Percentiles rank a stretch among this genome's conserved stretches.
phyloP scores from a whole-genome alignment of 2,888 invertebrate genomes.

The Leptarthrus brevirostris region DNA sequence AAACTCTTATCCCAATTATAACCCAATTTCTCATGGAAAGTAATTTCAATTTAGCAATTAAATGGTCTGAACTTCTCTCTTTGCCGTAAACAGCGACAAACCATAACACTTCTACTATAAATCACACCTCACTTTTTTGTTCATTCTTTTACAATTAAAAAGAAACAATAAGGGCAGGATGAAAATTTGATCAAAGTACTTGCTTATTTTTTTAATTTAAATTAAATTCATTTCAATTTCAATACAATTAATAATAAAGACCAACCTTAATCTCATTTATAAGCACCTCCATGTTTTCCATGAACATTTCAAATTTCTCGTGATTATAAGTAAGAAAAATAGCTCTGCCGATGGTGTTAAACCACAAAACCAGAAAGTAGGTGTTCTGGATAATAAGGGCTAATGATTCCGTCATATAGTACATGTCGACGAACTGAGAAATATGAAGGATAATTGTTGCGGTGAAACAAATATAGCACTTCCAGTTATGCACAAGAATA shows the following conservation, averaged over 20 bases:
- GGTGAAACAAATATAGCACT: slow-evolving; percentile 36
- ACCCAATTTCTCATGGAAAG: neutral
- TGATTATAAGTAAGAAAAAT: slow-evolving; percentile 25
- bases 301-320: slow-evolving; percentile 42
- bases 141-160: neutral
- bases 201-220: no score
- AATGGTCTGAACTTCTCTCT: neutral
- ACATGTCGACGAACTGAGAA: slow-evolving; percentile 50
- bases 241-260: no score
- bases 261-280: slow-evolving; percentile 11
- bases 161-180: no score
- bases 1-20: neutral
- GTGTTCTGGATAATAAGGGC: slow-evolving; percentile 48
- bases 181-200: no score
- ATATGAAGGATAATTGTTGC: slow-evolving; percentile 40
- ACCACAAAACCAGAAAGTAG: slow-evolving; percentile 49
- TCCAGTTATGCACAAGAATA: slow-evolving; percentile 46
- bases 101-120: neutral
- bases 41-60: slow-evolving; percentile 22
- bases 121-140: neutral
- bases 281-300: slow-evolving; percentile 44
- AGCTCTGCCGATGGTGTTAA: slow-evolving; percentile 46
- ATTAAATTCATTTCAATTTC: no score
- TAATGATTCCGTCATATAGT: slow-evolving; percentile 33
- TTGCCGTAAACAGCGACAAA: neutral